Percentiles rank a stretch among this genome's conserved stretches.
Conservation (phyloP, 1,140 invertebrate genomes). For the Metopolophium dirhodum region DNA sequence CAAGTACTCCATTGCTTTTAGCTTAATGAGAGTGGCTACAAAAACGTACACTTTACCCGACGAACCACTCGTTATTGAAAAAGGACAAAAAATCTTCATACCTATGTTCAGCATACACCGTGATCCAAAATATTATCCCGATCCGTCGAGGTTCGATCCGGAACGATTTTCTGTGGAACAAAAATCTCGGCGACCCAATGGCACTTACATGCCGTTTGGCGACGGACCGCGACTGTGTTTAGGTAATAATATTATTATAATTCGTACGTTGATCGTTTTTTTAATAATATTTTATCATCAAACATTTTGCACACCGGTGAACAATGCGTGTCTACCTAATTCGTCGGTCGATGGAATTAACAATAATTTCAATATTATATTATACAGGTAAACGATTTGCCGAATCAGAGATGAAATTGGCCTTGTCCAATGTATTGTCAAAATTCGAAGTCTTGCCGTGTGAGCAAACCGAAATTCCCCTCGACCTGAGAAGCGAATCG, state of each 20-base stretch:
- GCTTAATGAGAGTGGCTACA: conserved; percentile 65
- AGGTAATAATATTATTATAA: conserved; percentile 61
- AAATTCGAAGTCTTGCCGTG: conserved; percentile 60
- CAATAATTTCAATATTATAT: too few relatives aligned
- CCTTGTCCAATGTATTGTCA: conserved; percentile 56
- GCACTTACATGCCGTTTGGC: conserved; percentile 72
- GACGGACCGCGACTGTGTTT: conserved; percentile 74
- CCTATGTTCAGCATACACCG: conserved; percentile 70
- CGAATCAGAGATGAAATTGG: conserved; percentile 58
- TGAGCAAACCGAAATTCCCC: conserved; percentile 48
- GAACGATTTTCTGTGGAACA: conserved; percentile 64
- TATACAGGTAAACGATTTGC: conserved; percentile 58
- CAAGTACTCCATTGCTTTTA: conserved; percentile 64
- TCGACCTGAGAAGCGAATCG: background rate
- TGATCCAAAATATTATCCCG: conserved; percentile 69
- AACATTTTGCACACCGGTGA: too few relatives aligned
- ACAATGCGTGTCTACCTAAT: too few relatives aligned
- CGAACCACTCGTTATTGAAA: conserved; percentile 64
- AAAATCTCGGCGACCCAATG: conserved; percentile 61
- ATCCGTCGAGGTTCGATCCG: conserved; percentile 74
- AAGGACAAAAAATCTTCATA: conserved; percentile 66
- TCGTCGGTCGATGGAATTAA: too few relatives aligned
- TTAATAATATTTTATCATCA: too few relatives aligned
- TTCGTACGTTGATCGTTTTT: too few relatives aligned
- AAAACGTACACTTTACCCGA: conserved; percentile 66